Evolutionary conservation across 2,888 invertebrate genomes (phyloP).

Genomic region (Antheraea yamamai): DNA sequence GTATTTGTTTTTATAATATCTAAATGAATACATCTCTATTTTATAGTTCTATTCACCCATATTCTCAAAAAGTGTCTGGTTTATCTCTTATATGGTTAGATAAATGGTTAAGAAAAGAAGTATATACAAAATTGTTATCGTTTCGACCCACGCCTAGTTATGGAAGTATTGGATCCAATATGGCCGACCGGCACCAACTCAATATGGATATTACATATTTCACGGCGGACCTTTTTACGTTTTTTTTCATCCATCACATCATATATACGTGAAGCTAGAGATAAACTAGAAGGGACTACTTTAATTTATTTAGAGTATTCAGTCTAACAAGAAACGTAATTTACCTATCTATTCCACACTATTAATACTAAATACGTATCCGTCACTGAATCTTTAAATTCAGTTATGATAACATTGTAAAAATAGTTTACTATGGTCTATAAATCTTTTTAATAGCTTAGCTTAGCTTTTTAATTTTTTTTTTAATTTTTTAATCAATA

Average conservation of each 20-base stretch:
- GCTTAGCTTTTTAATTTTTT: no score
- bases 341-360: no score
- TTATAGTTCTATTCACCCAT: neutral
- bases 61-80: neutral
- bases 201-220: conserved; percentile 80
- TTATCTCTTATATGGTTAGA: neutral
- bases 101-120: neutral
- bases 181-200: conserved; percentile 58
- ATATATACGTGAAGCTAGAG: conserved; percentile 29
- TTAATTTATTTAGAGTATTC: neutral
- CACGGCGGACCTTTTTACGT: conserved; percentile 62
- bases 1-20: no score
- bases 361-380: no score
- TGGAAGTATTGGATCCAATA: conserved; percentile 52
- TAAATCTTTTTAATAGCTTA: no score
- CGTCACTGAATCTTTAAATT: no score
- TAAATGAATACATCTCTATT: no score
- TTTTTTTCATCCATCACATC: conserved; percentile 53
- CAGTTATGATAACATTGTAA: no score
- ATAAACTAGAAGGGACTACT: neutral
- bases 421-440: no score
- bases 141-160: neutral
- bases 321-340: no score
- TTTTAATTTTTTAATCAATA: no score
- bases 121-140: neutral